Evolutionary conservation across 2,888 invertebrate genomes (phyloP).

Genomic region (Bembecia ichneumoniformis): DNA sequence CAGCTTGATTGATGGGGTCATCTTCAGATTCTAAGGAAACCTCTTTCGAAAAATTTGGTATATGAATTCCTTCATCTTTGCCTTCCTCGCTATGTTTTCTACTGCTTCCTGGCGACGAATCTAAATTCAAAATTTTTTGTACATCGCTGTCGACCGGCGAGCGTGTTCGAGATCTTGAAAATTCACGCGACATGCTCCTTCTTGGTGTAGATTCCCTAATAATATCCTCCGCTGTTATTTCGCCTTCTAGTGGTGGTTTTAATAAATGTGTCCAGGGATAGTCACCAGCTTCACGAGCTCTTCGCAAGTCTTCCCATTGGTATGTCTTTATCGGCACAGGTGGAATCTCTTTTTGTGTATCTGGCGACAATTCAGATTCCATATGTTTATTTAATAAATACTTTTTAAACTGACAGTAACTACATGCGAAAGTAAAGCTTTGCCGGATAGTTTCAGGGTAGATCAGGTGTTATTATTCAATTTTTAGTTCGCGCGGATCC

Average conservation of each 20-base stretch:
- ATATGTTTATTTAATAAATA: constrained; percentile 53
- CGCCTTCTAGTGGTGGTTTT: constrained; percentile 73
- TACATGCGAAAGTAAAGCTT: constrained; percentile 16
- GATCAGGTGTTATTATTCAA: constrained; percentile 8
- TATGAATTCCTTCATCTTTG: constrained; percentile 56
- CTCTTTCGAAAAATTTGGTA: constrained; percentile 67
- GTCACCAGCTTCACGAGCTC: constrained; percentile 79
- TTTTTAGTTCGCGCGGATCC: constrained; percentile 38
- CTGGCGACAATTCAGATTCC: constrained; percentile 71
- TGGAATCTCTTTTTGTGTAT: constrained; percentile 66
- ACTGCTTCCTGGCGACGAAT: constrained; percentile 66
- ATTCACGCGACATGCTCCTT: constrained; percentile 64
- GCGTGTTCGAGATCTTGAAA: constrained; percentile 57
- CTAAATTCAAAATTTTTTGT: constrained; percentile 59
- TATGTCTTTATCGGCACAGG: constrained; percentile 83
- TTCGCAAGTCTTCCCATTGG: constrained; percentile 84
- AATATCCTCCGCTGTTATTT: constrained; percentile 66
- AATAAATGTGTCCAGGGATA: constrained; percentile 87
- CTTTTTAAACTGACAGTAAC: constrained; percentile 12
- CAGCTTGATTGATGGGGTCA: constrained; percentile 36
- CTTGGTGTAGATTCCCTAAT: constrained; percentile 57
- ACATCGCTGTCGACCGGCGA: constrained; percentile 47
- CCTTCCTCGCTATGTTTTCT: constrained; percentile 61
- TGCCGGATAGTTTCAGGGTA: constrained; percentile 20
- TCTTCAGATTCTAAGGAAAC: constrained; percentile 63